phyloP scores from a whole-genome alignment of 2,888 invertebrate genomes.

The Spilarctia lutea region DNA sequence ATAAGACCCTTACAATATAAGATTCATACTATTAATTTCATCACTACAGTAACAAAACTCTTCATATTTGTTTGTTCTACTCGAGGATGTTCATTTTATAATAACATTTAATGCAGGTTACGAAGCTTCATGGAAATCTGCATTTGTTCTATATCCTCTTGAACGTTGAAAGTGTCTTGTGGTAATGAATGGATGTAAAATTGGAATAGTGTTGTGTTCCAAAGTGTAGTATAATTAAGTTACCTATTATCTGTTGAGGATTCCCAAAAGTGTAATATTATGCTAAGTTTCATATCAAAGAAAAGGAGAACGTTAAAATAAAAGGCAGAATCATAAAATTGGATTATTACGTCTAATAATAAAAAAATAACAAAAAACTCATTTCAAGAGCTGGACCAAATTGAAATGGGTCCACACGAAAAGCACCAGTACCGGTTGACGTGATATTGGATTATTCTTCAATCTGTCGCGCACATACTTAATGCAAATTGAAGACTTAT shows the following conservation, averaged over 20 bases:
- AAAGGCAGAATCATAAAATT: neutral
- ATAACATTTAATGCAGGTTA: constrained; percentile 65
- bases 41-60: constrained; percentile 56
- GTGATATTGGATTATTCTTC: no score
- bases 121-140: constrained; percentile 49
- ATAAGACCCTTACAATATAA: neutral
- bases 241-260: no score
- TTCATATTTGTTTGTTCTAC: constrained; percentile 61
- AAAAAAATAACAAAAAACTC: no score
- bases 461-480: no score
- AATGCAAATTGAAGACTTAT: no score
- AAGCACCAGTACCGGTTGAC: no score
- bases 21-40: constrained; percentile 59
- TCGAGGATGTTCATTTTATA: constrained; percentile 64
- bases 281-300: no score
- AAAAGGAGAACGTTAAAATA: no score
- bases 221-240: no score
- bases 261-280: no score
- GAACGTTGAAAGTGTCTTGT: constrained; percentile 25
- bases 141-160: constrained; percentile 42
- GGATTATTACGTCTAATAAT: neutral
- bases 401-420: no score
- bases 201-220: neutral
- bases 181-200: constrained; percentile 44
- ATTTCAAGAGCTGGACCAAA: no score